Base-by-base conservation (phyloP, 53 echinoderm and acorn worm genomes). In the Hippasteria phrygiana region DNA sequence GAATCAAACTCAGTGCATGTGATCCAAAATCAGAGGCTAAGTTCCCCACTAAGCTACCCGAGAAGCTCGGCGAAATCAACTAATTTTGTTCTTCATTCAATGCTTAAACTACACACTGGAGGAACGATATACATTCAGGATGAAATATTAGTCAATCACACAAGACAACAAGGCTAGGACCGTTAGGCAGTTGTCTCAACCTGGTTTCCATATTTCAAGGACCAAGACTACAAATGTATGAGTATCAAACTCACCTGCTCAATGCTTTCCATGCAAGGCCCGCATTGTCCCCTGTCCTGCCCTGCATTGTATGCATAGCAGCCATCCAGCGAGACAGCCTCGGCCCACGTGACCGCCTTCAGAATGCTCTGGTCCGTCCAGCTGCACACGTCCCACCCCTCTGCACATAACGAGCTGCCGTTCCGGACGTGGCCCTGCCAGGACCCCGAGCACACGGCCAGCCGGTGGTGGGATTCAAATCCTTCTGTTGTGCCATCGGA, bases 271-370 rank as follows among this genome's bases (percentile, higher is more conserved):
- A 73, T 87, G 79, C 98, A 98, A 1, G 95, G 94, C 72, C 89
- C 92, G 70, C 98, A 98, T 43, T 86, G 74, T 6, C 98, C 98
- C 69, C 91, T 80, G 55, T 98, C 95, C 50, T 98, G 98, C 14
- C 91, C 98, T 10, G 98, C 98, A 85, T 98, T 94, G 88, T 89
- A 95, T 11, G 94, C 98, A 71, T 80, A 98, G 87, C 98, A 98
- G 8, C 98, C 98, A 16, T 91, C 85, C 26, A 94, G 35, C 5
- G 89, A 75, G 45, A 88, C 80, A 12, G 98, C 91, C 11, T 93
- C 92, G 18, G 87, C 87, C 95, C 95, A 98, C 13, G 89, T 62
- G 62, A 98, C 38, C 16, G 92, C 90, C 37, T 81, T 87, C 26
- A 98, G 65, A 54, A 95, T 62, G 51, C 87, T 88, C 64, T 92